Conservation (phyloP, 2,113 vertebrate species). For the Calidris pugnax region DNA sequence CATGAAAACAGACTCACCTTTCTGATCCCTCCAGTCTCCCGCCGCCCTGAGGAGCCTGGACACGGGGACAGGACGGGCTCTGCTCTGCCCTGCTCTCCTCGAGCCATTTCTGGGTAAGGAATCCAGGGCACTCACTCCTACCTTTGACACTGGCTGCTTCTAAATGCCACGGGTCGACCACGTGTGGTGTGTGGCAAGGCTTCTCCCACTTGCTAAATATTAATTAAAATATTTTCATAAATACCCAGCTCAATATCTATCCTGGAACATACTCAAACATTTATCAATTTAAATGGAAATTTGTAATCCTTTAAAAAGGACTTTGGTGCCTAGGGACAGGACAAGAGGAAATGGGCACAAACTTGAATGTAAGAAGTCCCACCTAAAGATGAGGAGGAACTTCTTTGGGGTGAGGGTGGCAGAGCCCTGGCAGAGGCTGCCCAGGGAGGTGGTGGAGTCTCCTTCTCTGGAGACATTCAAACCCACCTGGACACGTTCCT, state of each 20-base stretch:
- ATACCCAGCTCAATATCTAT: not conserved
- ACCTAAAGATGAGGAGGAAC: too few relatives aligned
- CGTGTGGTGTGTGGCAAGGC: too few relatives aligned
- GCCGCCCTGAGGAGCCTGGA: not conserved
- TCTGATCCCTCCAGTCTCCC: not conserved
- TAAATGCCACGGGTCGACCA: not conserved
- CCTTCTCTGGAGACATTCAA: too few relatives aligned
- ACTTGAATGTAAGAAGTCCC: too few relatives aligned
- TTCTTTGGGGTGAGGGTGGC: too few relatives aligned
- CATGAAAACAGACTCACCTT: not conserved
- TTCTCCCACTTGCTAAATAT: not conserved
- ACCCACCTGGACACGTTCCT: too few relatives aligned
- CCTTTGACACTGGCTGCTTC: not conserved
- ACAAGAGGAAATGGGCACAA: too few relatives aligned
- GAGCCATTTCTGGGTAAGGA: not conserved
- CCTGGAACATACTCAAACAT: not conserved
- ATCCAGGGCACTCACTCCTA: not conserved
- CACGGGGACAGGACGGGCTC: rapidly evolving
- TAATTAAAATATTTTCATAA: not conserved
- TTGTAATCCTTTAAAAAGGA: not conserved
- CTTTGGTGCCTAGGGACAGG: too few relatives aligned
- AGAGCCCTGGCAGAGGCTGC: too few relatives aligned
- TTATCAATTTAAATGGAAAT: not conserved
- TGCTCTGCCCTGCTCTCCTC: not conserved
- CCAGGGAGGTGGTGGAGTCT: too few relatives aligned